Evolutionary conservation across 2,113 vertebrate genomes (phyloP), one percentile per base, ranked within the genome.

Genomic region (Dasyurus viverrinus): DNA sequence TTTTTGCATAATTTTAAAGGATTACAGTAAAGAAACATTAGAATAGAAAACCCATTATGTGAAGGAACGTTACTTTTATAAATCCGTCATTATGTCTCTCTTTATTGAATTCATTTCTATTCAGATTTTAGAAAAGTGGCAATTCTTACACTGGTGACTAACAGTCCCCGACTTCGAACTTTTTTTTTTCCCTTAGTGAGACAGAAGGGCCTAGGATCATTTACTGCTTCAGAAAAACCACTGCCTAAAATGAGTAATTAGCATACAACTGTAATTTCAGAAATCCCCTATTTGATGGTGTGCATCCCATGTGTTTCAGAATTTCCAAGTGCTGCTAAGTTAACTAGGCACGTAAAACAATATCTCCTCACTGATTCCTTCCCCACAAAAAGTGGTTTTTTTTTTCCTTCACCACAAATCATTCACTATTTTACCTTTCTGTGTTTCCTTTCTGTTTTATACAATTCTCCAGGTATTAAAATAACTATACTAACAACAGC

Each of bases 21-120:
- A 98, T 98, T 98, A 97, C 53, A 95, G 96, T 97, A 98, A 98
- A 98, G 98, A 98, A 99, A 98, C 92, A 98, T 98, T 98, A 98
- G 98, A 98, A 98, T 98, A 97, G 96, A 97, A 98, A 98, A 98
- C 92, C 95, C 97, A 98, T 98, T 98, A 98, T 97, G 96, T 98
- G 97, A 98, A 98, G 97, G 98, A 98, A 98, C 48, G 94, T 98
- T 98, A 97, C 98, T 98, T 99, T 98, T 98, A 98, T 98, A 98
- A 98, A 98, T 98, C 96, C 76, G 54, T 98, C 98, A 98, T 98
- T 98, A 98, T 97, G 96, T 97, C 98, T 97, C 94, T 97, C 98
- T 98, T 98, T 98, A 98, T 98, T 98, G 97, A 98, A 98, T 98
- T 98, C 95, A 98, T 98, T 98, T 98, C 96, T 98, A 93, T 96